Conservation (phyloP, 2,888 invertebrate genomes). For the Aleiodes testaceus region DNA sequence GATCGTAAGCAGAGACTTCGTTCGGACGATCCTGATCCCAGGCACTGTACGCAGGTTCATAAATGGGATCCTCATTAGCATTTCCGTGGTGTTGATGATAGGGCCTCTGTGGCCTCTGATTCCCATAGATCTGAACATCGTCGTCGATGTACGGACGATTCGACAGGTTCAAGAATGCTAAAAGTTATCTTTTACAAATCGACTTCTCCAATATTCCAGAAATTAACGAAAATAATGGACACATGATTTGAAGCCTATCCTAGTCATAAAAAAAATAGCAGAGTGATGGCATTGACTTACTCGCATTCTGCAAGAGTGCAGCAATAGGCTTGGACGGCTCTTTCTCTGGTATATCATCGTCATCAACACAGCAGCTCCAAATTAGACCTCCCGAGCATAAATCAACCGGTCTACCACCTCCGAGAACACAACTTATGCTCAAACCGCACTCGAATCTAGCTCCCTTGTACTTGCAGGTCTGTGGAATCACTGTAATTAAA, state of each 20-base stretch:
- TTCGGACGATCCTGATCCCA: constrained; percentile 60
- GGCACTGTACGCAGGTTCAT: constrained; percentile 51
- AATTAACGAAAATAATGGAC: neutral
- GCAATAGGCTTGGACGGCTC: constrained; percentile 64
- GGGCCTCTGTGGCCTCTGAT: constrained; percentile 61
- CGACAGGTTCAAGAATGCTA: constrained; percentile 68
- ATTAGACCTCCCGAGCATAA: constrained; percentile 95
- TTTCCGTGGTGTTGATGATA: constrained; percentile 87
- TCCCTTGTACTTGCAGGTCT: constrained; percentile 89
- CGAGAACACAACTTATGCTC: constrained; percentile 91
- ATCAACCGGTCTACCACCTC: constrained; percentile 90
- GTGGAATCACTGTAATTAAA: constrained; percentile 86
- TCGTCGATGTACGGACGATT: constrained; percentile 73
- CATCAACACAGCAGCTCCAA: constrained; percentile 95
- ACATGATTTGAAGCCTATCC: neutral
- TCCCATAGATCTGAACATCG: constrained; percentile 71
- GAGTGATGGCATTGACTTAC: constrained; percentile 76
- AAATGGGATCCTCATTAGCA: constrained; percentile 39
- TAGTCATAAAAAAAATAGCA: neutral
- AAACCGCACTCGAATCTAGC: constrained; percentile 91
- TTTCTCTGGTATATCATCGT: constrained; percentile 74
- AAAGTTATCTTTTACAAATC: constrained; percentile 52
- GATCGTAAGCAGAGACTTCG: constrained; percentile 58
- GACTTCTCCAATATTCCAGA: constrained; percentile 19
- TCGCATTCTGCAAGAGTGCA: constrained; percentile 85